phyloP scores from a whole-genome alignment of 2,888 invertebrate genomes.

The Neoascia interrupta region DNA sequence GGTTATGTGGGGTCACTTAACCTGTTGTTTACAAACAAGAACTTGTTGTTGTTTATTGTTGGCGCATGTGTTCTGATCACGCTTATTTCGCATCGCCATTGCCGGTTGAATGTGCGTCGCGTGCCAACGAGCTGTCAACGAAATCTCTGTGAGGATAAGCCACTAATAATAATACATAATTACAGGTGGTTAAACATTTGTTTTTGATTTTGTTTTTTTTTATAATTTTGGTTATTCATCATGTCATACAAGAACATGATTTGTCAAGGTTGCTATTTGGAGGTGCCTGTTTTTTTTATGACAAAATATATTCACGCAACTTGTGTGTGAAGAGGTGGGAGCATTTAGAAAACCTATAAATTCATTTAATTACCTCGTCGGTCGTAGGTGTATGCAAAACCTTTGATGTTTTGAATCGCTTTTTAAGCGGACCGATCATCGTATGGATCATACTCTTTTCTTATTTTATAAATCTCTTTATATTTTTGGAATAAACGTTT shows the following conservation, averaged over 20 bases:
- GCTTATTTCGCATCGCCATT: neutral
- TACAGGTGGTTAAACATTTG: neutral
- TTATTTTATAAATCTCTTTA: too few species aligned
- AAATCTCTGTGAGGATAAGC: neutral
- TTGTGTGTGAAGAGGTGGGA: too few species aligned
- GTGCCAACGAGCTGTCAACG: neutral
- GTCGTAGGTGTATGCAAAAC: too few species aligned
- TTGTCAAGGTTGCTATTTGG: constrained; percentile 6
- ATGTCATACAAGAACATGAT: constrained; percentile 20
- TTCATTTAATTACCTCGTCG: too few species aligned
- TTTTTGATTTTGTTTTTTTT: neutral
- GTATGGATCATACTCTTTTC: too few species aligned
- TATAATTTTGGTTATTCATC: neutral
- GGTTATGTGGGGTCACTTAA: neutral
- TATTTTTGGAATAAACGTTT: too few species aligned
- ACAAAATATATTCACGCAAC: too few species aligned
- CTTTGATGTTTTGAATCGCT: too few species aligned
- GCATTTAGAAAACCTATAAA: too few species aligned
- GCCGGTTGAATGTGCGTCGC: neutral
- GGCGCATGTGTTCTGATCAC: constrained; percentile 10
- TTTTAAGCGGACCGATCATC: too few species aligned
- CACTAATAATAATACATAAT: too few species aligned
- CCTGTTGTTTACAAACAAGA: constrained; percentile 50
- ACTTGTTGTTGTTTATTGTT: constrained; percentile 25
- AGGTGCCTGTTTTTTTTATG: too few species aligned